phyloP scores from a whole-genome alignment of 1,140 invertebrate genomes.

The Copidosoma floridanum region DNA sequence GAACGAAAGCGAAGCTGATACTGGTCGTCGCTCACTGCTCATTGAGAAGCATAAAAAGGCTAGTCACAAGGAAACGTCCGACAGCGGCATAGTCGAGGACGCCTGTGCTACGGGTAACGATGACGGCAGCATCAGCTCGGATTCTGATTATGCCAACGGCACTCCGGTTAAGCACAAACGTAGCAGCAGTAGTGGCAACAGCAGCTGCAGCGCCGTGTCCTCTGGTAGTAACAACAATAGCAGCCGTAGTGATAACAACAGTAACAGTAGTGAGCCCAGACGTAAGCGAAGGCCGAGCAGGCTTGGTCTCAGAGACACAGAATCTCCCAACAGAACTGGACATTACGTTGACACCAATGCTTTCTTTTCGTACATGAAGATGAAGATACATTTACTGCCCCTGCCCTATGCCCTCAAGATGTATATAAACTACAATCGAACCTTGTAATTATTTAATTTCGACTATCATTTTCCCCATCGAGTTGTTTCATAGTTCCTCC shows the following conservation, averaged over 20 bases:
- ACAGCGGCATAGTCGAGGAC: constrained; percentile 34
- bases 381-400: constrained; percentile 58
- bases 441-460: constrained; percentile 37
- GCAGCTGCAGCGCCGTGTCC: not conserved
- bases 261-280: not conserved
- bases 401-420: constrained; percentile 58
- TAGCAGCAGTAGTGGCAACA: not conserved
- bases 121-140: constrained; percentile 30
- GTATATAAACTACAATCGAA: constrained; percentile 60
- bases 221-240: constrained; percentile 6
- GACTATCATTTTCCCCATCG: no score
- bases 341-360: constrained; percentile 34
- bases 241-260: not conserved
- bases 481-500: no score
- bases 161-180: constrained; percentile 20
- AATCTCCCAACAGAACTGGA: not conserved
- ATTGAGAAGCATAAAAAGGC: not conserved
- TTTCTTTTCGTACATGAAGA: constrained; percentile 52
- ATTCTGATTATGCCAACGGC: constrained; percentile 20
- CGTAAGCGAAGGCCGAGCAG: not conserved
- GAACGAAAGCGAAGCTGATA: constrained; percentile 39
- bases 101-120: constrained; percentile 25
- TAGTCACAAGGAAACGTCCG: constrained; percentile 21
- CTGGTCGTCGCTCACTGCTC: no score
- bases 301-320: no score